phyloP scores from a whole-genome alignment of 2,888 invertebrate genomes.

The Amphipyra berbera region DNA sequence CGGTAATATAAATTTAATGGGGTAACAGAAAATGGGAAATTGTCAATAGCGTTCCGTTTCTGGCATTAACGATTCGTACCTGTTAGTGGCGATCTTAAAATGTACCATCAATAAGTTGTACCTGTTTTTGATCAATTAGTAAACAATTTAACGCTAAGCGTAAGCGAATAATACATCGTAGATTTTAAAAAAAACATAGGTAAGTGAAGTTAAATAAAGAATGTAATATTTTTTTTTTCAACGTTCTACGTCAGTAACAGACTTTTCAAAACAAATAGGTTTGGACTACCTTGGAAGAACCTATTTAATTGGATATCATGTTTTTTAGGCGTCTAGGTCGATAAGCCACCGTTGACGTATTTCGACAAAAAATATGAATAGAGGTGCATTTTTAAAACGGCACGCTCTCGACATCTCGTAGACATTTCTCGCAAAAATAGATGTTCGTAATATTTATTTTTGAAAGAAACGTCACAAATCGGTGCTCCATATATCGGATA shows the following conservation, averaged over 20 bases:
- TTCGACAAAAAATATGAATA: conserved; percentile 24
- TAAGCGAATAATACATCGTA: no score
- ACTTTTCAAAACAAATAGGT: no score
- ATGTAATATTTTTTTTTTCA: no score
- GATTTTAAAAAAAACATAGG: no score
- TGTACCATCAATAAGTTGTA: no score
- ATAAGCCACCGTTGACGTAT: conserved; percentile 7
- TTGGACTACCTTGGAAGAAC: no score
- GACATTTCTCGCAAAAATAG: conserved; percentile 21
- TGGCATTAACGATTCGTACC: not conserved
- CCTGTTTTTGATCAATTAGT: not conserved
- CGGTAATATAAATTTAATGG: not conserved
- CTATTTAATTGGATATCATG: no score
- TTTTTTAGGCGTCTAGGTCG: not conserved
- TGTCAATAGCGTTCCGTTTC: not conserved
- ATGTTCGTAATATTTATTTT: conserved; percentile 34
- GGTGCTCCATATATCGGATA: conserved; percentile 10
- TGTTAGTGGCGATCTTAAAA: no score
- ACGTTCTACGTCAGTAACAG: no score
- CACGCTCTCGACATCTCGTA: conserved; percentile 1
- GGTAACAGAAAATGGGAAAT: not conserved
- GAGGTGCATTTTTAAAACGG: conserved; percentile 25
- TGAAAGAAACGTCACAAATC: conserved; percentile 20
- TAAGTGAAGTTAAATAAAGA: no score
- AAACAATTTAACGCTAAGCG: no score